These are phyloP conservation scores for Ciconia boyciana DNA, from an alignment of 2,113 vertebrate genomes.

Conservation along the genomic window DNA sequence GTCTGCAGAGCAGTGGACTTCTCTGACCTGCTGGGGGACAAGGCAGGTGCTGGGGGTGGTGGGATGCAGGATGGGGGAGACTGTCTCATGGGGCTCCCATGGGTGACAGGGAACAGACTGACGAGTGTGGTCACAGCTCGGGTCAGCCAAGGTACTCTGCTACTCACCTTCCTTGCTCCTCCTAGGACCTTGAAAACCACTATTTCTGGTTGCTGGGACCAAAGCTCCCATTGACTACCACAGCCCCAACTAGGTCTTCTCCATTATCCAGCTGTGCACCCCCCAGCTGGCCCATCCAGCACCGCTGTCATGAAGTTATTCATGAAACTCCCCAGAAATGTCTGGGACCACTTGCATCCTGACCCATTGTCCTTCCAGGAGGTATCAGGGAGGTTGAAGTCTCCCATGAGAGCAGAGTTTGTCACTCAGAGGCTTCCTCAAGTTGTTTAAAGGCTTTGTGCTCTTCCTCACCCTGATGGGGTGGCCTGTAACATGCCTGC, in stretches of 20 bases:
- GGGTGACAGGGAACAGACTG: neutral
- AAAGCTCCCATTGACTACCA: neutral
- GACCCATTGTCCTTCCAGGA: neutral
- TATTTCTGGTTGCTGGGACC: neutral
- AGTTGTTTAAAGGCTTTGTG: neutral
- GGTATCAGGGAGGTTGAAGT: neutral
- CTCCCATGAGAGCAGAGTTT: neutral
- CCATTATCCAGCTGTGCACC: neutral
- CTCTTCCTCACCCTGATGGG: neutral
- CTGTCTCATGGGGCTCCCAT: neutral
- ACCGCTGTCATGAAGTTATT: neutral
- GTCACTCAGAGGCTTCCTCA: neutral
- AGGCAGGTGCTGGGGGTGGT: neutral
- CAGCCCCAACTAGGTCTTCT: neutral
- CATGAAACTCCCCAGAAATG: neutral
- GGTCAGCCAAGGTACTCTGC: neutral
- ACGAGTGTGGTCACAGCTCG: fast-evolving
- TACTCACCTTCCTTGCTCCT: neutral
- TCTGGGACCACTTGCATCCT: neutral
- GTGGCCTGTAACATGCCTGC: neutral
- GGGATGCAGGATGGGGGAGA: neutral
- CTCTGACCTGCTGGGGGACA: neutral
- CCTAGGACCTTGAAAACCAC: neutral
- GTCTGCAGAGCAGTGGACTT: neutral
- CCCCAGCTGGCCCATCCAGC: neutral